Conservation (phyloP, 92 coral and sea anemone species). For the Heliopora coerulea region DNA sequence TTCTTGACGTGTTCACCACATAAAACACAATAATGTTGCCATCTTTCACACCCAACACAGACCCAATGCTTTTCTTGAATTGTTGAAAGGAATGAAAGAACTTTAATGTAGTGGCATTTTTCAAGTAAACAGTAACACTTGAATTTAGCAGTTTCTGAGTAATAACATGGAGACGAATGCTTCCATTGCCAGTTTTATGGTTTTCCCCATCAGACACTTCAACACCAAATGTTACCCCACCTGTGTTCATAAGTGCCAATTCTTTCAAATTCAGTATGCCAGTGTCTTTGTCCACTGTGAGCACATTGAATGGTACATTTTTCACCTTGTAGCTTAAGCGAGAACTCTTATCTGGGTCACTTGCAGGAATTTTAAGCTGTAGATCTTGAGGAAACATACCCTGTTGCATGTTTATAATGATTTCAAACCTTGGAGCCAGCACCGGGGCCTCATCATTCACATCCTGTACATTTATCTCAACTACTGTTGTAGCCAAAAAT, state of each 20-base stretch:
- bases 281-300: slow-evolving; percentile 58
- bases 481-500: slow-evolving; percentile 63
- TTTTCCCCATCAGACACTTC: slow-evolving; percentile 67
- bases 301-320: slow-evolving; percentile 46
- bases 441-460: slow-evolving; percentile 84
- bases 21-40: slow-evolving; percentile 76
- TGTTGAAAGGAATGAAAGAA: slow-evolving; percentile 53
- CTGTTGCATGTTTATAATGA: slow-evolving; percentile 76
- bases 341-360: slow-evolving; percentile 85
- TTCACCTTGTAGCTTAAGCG: slow-evolving; percentile 51
- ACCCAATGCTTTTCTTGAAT: slow-evolving; percentile 49
- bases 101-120: slow-evolving; percentile 57
- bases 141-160: slow-evolving; percentile 69
- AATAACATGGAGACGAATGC: slow-evolving; percentile 73
- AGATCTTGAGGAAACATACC: slow-evolving; percentile 67
- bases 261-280: slow-evolving; percentile 77
- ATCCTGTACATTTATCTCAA: slow-evolving; percentile 61
- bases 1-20: slow-evolving; percentile 44
- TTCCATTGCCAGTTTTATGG: slow-evolving; percentile 59
- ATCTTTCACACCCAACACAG: slow-evolving; percentile 47
- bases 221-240: slow-evolving; percentile 59
- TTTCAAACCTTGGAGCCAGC: slow-evolving; percentile 64
- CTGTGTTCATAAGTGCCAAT: slow-evolving; percentile 63
- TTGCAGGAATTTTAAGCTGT: slow-evolving; percentile 75
- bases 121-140: slow-evolving; percentile 71